Conservation (phyloP, 2,797 vertebrate species). For the Trematomus bernacchii region DNA sequence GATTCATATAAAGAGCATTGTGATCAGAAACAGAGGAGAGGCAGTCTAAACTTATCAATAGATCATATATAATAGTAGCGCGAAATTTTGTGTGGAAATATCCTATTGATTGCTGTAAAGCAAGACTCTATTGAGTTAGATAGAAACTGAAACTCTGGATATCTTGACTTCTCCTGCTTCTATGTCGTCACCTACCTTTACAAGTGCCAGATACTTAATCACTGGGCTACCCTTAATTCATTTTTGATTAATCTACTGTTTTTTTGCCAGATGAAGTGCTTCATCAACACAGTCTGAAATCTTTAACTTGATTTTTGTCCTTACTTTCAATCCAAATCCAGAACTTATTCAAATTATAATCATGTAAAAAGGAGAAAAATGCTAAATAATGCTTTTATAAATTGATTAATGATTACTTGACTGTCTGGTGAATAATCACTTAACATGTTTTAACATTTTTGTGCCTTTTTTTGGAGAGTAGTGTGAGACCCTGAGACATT, state of each 20-base stretch:
- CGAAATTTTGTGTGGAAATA: no score
- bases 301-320: no score
- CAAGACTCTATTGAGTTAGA: not conserved
- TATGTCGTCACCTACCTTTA: not conserved
- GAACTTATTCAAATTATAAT: no score
- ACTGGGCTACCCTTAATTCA: not conserved
- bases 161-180: not conserved
- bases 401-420: constrained; percentile 6
- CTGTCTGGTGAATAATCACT: not conserved
- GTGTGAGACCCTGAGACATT: not conserved
- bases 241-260: not conserved
- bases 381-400: not conserved
- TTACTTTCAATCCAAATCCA: no score
- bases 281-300: no score
- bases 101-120: no score
- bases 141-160: not conserved
- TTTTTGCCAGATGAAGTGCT: not conserved
- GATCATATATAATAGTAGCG: no score
- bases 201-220: not conserved
- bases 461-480: not conserved
- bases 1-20: not conserved
- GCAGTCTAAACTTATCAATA: not conserved
- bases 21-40: not conserved
- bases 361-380: not conserved
- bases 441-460: not conserved